Percentiles rank a stretch among this genome's conserved stretches.
Evolutionary conservation across 2,888 invertebrate species (phyloP).

Genomic region (Apodemia duryi): DNA sequence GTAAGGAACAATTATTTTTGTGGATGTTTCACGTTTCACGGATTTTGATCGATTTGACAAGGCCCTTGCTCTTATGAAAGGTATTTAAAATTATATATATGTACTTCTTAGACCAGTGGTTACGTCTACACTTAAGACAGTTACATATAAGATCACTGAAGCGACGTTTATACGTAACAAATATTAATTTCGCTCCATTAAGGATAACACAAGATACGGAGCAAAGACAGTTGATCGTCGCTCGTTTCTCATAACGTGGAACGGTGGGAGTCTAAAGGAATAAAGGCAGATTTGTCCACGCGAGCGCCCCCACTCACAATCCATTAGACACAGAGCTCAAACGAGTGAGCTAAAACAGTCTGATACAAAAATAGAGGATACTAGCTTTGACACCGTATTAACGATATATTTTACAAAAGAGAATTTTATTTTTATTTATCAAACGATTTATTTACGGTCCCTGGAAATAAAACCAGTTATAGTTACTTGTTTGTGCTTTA

Average conservation of each 20-base stretch:
- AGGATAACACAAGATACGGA: background rate
- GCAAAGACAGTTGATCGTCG: slow-evolving; percentile 6
- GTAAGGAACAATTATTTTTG: too few species aligned
- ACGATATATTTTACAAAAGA: slow-evolving; percentile 13
- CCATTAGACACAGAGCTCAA: slow-evolving; percentile 33
- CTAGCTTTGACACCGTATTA: slow-evolving; percentile 16
- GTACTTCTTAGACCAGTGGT: too few species aligned
- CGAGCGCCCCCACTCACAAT: slow-evolving; percentile 33
- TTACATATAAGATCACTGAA: background rate
- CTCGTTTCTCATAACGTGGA: slow-evolving; percentile 5
- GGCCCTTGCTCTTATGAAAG: too few species aligned
- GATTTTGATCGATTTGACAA: too few species aligned
- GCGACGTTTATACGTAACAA: background rate
- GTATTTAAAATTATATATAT: too few species aligned
- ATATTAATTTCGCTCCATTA: background rate
- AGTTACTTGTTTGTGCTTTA: background rate
- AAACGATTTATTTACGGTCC: background rate
- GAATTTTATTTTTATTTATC: slow-evolving; percentile 14
- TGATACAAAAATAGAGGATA: slow-evolving; percentile 26
- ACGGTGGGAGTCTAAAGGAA: slow-evolving; percentile 21
- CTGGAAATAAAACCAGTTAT: background rate
- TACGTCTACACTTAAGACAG: too few species aligned
- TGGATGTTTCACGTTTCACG: too few species aligned
- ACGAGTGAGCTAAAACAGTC: slow-evolving; percentile 22
- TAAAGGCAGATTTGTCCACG: slow-evolving; percentile 34